Base-by-base conservation (phyloP, 92 coral and sea anemone species). In the Parazoanthus darwini region DNA sequence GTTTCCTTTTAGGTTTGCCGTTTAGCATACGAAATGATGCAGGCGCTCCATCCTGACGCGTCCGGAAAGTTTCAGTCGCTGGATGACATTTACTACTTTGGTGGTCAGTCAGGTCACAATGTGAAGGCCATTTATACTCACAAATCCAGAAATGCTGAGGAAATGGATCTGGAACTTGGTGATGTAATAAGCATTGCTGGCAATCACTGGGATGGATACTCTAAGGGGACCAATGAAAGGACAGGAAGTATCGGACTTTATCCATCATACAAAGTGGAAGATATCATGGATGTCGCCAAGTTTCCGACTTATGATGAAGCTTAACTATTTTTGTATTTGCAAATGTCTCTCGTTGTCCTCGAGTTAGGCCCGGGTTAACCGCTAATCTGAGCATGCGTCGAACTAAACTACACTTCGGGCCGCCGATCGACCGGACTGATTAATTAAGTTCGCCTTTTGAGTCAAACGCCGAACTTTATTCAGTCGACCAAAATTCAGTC, bases 191-290 rank as follows among this genome's bases (percentile, higher is more conserved):
- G 94, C 58, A 95, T 97, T 88, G 99, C 99, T 8, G 99, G 99
- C 15, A 97, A 97, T 77, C 99, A 97, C 88, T 97, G 99, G 99
- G 96, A 97, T 83, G 99, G 99, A 0, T 95, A 89, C 79, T 95
- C 99, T 0, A 97, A 95, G 85, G 99, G 95, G 5, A 90, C 91
- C n/a, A 91, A 91, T 87, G 93, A 79, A 46, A 92, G 88, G 48
- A 80, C 91, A 38, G 90, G 93, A 16, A 88, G 78, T 73, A 70
- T 82, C 1, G 99, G 99, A 5, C 93, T 97, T 36, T 97, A 91
- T 74, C 99, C 99, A 4, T 97, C 99, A 0, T 97, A 94, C 88
- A 94, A 95, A 89, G 99, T 92, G 18, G 98, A 97, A 88, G 98
- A 97, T 74, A 92, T 89, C 15, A 91, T 94, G 91, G 97, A 97